phyloP scores from a whole-genome alignment of 2,888 invertebrate species.

The Pantelozetes paolii region DNA sequence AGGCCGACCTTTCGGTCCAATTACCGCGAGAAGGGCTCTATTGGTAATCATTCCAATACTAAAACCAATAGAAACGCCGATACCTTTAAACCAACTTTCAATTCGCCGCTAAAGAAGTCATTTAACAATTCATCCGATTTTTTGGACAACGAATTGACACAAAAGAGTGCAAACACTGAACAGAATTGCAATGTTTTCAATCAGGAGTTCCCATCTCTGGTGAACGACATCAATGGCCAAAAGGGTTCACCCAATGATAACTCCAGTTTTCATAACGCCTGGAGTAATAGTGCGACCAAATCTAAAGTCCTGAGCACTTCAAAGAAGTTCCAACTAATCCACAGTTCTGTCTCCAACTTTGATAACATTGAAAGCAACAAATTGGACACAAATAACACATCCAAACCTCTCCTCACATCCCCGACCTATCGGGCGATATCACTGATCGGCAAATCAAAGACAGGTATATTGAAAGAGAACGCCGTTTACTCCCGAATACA shows the following conservation, averaged over 20 bases:
- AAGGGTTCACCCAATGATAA: conserved; percentile 1
- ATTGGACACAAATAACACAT: neutral
- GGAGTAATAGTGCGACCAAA: conserved; percentile 14
- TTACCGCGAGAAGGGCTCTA: neutral
- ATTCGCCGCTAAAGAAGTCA: neutral
- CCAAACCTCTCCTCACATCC: neutral
- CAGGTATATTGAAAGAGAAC: conserved; percentile 11
- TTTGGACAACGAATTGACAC: neutral
- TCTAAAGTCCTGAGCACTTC: conserved; percentile 29
- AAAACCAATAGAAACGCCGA: conserved; percentile 7
- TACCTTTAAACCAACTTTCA: conserved; percentile 4
- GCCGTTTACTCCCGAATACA: neutral
- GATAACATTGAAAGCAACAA: conserved; percentile 24
- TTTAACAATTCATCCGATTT: neutral
- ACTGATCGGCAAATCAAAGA: conserved; percentile 7
- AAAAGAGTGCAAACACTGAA: conserved; percentile 2
- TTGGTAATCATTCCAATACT: conserved; percentile 1
- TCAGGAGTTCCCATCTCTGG: conserved; percentile 12
- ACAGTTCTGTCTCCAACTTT: conserved; percentile 25
- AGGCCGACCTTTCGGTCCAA: neutral
- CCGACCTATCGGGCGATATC: neutral
- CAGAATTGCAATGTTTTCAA: conserved; percentile 21
- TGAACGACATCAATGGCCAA: neutral
- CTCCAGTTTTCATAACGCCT: neutral
- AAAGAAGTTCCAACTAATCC: conserved; percentile 4